Conservation (phyloP, 1,140 invertebrate species). For the Ruditapes philippinarum region DNA sequence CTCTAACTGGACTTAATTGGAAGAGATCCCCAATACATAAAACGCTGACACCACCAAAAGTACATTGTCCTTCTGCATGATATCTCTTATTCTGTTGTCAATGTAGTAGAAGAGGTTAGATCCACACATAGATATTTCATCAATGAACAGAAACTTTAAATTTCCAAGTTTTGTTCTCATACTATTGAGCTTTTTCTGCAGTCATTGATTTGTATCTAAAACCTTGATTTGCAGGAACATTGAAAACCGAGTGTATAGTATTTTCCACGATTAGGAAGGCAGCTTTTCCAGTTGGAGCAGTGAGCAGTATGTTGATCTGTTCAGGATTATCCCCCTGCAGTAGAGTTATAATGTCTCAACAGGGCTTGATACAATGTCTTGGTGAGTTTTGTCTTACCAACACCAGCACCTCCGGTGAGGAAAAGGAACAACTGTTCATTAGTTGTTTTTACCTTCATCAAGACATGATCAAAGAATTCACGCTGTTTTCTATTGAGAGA, state of each 20-base stretch:
- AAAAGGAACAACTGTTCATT: constrained; percentile 2
- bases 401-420: constrained; percentile 32
- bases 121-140: constrained; percentile 72
- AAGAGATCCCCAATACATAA: constrained; percentile 70
- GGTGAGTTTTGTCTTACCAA: constrained; percentile 28
- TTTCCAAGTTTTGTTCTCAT: constrained; percentile 13
- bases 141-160: constrained; percentile 64
- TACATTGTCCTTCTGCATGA: constrained; percentile 34
- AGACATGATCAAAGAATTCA: constrained; percentile 1
- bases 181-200: constrained; percentile 36
- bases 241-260: no score
- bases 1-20: constrained; percentile 68
- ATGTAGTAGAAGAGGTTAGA: constrained; percentile 63
- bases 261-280: no score
- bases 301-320: no score
- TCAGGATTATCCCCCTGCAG: no score
- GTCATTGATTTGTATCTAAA: neutral
- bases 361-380: neutral
- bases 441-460: neutral
- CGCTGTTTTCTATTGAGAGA: constrained; percentile 9
- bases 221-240: no score
- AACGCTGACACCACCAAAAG: constrained; percentile 68
- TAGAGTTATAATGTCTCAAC: no score
- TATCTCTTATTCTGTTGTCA: constrained; percentile 57
- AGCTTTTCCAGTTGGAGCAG: no score